Evolutionary conservation across 2,888 invertebrate species (phyloP).

Genomic region (Megamerina dolium): DNA sequence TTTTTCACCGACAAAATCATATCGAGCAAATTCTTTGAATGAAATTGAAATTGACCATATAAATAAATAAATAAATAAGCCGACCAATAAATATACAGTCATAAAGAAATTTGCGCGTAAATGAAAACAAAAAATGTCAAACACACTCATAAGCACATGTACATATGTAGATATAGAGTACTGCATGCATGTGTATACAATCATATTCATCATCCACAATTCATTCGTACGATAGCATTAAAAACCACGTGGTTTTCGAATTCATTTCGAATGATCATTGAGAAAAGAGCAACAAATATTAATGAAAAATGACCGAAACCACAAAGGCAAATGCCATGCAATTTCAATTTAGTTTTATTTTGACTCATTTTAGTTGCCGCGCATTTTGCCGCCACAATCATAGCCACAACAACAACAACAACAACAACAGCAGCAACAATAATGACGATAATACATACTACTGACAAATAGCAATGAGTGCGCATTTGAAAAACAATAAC

Average conservation of each 20-base stretch:
- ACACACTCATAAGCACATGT: too few relatives aligned
- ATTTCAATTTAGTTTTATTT: neutral
- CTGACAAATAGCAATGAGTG: conserved; percentile 19
- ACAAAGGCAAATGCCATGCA: conserved; percentile 1
- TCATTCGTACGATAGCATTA: conserved; percentile 15
- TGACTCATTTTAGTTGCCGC: too few relatives aligned
- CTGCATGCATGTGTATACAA: neutral
- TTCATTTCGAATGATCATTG: conserved; percentile 20
- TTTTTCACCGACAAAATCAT: neutral
- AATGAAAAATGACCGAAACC: neutral
- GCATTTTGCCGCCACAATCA: conserved; percentile 15
- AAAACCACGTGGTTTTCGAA: conserved; percentile 40
- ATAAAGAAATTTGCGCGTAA: neutral
- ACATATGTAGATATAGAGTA: too few relatives aligned
- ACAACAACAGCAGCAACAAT: conserved; percentile 2
- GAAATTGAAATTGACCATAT: too few relatives aligned
- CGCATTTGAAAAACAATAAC: too few relatives aligned
- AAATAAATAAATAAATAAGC: too few relatives aligned
- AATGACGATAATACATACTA: neutral
- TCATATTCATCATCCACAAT: conserved; percentile 17
- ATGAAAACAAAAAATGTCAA: too few relatives aligned
- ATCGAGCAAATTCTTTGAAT: too few relatives aligned
- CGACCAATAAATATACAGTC: neutral
- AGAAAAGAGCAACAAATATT: neutral
- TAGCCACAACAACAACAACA: conserved; percentile 4